Conservation (phyloP, 2,888 invertebrate species). For the Nomada lathburiana region DNA sequence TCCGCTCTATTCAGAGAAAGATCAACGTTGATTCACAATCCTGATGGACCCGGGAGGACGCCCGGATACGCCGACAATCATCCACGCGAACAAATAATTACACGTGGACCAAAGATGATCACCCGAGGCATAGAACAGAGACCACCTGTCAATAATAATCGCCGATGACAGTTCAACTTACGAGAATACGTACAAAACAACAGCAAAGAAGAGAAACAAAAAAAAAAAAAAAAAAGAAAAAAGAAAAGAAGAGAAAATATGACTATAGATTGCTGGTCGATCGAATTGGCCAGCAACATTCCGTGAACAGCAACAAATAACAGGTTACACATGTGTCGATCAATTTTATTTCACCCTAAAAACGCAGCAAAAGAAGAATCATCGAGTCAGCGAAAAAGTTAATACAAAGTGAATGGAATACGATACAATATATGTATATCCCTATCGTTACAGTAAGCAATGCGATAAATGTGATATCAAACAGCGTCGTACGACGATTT, state of each 20-base stretch:
- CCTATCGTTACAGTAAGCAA: slow-evolving; percentile 43
- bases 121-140: slow-evolving; percentile 26
- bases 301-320: slow-evolving; percentile 47
- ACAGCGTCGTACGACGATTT: slow-evolving; percentile 25
- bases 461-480: slow-evolving; percentile 29
- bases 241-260: neutral
- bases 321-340: slow-evolving; percentile 33
- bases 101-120: slow-evolving; percentile 54
- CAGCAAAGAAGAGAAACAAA: neutral
- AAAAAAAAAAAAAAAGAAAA: neutral
- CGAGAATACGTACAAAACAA: slow-evolving; percentile 33
- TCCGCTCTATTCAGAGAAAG: slow-evolving; percentile 11
- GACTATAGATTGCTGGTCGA: slow-evolving; percentile 22
- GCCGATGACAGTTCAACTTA: slow-evolving; percentile 28
- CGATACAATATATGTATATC: slow-evolving; percentile 25
- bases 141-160: slow-evolving; percentile 58
- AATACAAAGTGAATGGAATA: slow-evolving; percentile 44
- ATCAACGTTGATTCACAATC: slow-evolving; percentile 26
- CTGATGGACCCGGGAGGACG: slow-evolving; percentile 14
- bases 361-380: slow-evolving; percentile 39
- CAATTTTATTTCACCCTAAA: slow-evolving; percentile 48
- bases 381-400: slow-evolving; percentile 21
- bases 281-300: slow-evolving; percentile 51
- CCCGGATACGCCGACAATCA: slow-evolving; percentile 17
- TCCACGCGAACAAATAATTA: slow-evolving; percentile 24